Evolutionary conservation across 2,113 vertebrate species (phyloP).

Genomic region (Zosterops japonicus): DNA sequence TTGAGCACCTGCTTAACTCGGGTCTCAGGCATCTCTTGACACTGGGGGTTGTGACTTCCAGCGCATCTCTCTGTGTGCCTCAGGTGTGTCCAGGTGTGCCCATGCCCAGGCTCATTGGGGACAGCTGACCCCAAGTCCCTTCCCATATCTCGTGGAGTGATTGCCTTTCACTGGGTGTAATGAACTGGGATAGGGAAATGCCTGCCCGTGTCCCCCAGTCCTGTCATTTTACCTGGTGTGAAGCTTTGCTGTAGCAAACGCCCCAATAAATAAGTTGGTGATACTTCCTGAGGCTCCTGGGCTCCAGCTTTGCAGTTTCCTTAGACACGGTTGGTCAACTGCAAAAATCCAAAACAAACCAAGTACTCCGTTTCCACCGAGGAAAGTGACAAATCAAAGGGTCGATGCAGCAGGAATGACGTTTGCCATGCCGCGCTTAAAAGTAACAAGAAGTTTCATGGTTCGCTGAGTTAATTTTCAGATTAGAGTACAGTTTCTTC

Average conservation of each 20-base stretch:
- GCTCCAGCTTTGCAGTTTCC: not conserved
- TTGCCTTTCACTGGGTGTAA: not conserved
- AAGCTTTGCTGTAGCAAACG: not conserved
- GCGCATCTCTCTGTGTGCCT: rapidly evolving
- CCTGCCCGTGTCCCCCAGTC: not conserved
- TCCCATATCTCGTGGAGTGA: rapidly evolving
- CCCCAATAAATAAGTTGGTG: not conserved
- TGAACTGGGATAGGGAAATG: not conserved
- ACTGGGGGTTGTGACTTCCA: not conserved
- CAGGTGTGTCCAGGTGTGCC: not conserved
- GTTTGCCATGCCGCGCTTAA: not conserved
- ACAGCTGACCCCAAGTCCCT: not conserved
- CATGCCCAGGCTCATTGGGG: not conserved
- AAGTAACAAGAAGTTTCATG: constrained; percentile 48
- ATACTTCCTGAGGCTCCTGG: not conserved
- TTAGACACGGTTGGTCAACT: not conserved
- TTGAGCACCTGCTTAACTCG: not conserved
- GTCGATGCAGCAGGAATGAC: not conserved
- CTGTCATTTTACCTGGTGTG: not conserved
- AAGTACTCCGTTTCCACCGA: not conserved
- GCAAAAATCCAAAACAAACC: not conserved
- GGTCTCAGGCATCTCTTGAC: not conserved
- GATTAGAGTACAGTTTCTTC: constrained; percentile 5
- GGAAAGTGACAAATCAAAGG: not conserved
- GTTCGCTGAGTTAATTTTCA: not conserved